A percentile compares a stretch with the other conserved stretches of the same genome.
phyloP scores from a whole-genome alignment of 2,888 invertebrate species.

The Alloscopus bannaensis region DNA sequence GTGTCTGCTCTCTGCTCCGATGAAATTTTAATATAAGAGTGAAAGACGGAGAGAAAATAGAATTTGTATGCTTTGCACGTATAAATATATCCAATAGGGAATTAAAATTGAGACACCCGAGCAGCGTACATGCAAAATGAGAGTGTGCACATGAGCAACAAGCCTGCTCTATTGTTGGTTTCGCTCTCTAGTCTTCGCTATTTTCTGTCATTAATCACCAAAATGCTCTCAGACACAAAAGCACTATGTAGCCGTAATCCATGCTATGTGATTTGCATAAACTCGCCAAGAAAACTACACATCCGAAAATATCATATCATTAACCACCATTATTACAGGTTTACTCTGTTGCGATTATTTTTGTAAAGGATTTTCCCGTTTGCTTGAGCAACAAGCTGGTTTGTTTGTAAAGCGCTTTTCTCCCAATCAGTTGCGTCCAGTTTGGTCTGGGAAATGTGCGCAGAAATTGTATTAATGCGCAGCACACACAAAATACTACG shows the following conservation, averaged over 20 bases:
- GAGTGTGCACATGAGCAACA: neutral
- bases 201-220: slow-evolving; percentile 2
- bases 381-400: too few relatives aligned
- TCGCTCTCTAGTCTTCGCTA: neutral
- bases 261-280: slow-evolving; percentile 34
- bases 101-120: slow-evolving; percentile 9
- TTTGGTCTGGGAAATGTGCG: too few relatives aligned
- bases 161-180: neutral
- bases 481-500: too few relatives aligned
- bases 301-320: slow-evolving; percentile 13
- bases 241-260: neutral
- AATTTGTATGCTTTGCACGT: slow-evolving; percentile 15
- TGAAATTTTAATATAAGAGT: too few relatives aligned
- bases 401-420: too few relatives aligned
- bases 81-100: slow-evolving; percentile 7
- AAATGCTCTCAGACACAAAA: neutral
- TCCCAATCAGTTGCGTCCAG: too few relatives aligned
- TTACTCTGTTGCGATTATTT: too few relatives aligned
- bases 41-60: too few relatives aligned
- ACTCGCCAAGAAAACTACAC: neutral
- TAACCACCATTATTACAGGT: slow-evolving; percentile 9
- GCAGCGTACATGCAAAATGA: too few relatives aligned
- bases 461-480: too few relatives aligned
- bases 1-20: too few relatives aligned
- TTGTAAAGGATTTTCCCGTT: slow-evolving; percentile 3